phyloP scores from a whole-genome alignment of 2,113 vertebrate species.

The Cyanoramphus novaezelandiae region DNA sequence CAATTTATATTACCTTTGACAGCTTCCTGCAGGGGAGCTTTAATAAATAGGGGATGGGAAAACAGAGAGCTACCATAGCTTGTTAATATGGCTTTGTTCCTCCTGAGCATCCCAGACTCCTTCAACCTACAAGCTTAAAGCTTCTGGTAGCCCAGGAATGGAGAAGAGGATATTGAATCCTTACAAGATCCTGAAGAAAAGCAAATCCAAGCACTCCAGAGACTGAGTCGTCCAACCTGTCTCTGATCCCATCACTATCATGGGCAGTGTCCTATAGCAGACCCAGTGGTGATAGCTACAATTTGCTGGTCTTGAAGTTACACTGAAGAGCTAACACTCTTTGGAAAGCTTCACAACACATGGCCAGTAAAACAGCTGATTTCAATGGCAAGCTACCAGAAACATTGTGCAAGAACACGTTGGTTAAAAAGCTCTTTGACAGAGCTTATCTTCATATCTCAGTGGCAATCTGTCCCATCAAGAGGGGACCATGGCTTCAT shows the following conservation, averaged over 20 bases:
- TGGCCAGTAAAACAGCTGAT: background rate
- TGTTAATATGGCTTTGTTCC: background rate
- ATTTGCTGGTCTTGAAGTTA: background rate
- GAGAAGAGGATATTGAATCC: background rate
- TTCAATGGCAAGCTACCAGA: background rate
- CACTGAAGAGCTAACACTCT: background rate
- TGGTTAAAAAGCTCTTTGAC: background rate
- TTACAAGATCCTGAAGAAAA: background rate
- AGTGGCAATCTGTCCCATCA: background rate
- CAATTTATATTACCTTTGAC: background rate
- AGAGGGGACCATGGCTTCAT: background rate
- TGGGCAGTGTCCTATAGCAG: background rate
- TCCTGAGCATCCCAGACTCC: background rate
- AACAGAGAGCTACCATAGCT: background rate
- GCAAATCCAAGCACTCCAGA: background rate
- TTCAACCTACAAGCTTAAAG: background rate
- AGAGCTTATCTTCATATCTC: background rate
- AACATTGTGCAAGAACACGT: background rate
- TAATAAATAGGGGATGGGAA: background rate
- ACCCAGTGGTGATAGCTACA: background rate
- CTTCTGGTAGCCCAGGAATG: background rate
- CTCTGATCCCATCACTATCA: background rate
- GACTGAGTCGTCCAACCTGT: accelerated
- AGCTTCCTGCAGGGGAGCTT: background rate
- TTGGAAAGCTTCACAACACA: background rate